These are phyloP conservation scores for Dipodomys ordii DNA, from an alignment of 2,113 vertebrate genomes.

Conservation along the genomic window DNA sequence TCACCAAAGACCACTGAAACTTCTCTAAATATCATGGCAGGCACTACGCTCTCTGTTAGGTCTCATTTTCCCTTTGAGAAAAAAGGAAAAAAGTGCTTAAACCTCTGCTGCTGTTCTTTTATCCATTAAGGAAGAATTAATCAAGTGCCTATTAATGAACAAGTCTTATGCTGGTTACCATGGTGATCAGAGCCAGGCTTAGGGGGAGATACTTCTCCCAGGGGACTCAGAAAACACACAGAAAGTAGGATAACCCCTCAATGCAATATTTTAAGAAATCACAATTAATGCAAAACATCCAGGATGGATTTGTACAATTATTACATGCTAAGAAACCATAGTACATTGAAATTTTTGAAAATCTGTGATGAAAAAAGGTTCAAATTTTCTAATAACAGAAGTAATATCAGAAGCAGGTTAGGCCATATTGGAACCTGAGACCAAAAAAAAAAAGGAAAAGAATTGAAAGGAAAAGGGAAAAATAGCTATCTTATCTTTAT, in stretches of 20 bases:
- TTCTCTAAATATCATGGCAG: not conserved
- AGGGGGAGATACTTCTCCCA: not conserved
- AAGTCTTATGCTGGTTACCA: not conserved
- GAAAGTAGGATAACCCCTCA: not conserved
- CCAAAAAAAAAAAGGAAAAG: slow-evolving; percentile 32
- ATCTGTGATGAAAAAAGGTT: not conserved
- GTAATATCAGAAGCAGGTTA: not conserved
- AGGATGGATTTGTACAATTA: no score
- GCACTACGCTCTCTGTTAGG: not conserved
- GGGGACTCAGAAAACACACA: not conserved
- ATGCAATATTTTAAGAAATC: not conserved
- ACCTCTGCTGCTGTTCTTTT: not conserved
- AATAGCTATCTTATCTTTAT: not conserved
- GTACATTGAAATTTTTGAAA: not conserved
- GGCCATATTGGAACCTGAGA: not conserved
- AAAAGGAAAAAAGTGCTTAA: not conserved
- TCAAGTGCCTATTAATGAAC: not conserved
- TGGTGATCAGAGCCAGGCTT: not conserved
- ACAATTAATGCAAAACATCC: slow-evolving; percentile 1
- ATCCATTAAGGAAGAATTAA: not conserved
- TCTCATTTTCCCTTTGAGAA: slow-evolving; percentile 9
- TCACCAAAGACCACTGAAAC: not conserved
- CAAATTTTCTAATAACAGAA: slow-evolving; percentile 5
- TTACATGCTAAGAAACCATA: not conserved
- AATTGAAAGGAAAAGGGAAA: not conserved